Percentiles rank a stretch among this genome's conserved stretches.
These are phyloP conservation scores for Cheilosia vernalis DNA, from an alignment of 2,888 invertebrate species.

Conservation along the genomic window DNA sequence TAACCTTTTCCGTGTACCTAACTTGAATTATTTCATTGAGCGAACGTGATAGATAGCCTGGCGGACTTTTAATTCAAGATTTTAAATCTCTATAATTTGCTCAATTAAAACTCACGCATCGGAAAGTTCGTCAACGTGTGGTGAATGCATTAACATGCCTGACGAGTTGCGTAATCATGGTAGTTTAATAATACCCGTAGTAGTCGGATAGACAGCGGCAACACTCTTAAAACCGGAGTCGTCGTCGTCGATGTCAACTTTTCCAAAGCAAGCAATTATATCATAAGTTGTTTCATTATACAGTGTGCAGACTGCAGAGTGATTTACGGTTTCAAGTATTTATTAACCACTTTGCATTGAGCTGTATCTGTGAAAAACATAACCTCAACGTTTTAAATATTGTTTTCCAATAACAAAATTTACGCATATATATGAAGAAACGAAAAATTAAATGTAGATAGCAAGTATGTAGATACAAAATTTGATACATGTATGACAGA, in stretches of 20 bases:
- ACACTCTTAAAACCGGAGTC: conserved; percentile 27
- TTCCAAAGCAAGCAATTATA: conserved; percentile 18
- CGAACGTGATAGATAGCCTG: conserved; percentile 29
- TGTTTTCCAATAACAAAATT: background rate
- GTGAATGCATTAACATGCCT: conserved; percentile 33
- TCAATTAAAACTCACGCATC: conserved; percentile 50
- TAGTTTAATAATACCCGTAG: background rate
- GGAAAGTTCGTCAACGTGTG: background rate
- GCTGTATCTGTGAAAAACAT: conserved; percentile 16
- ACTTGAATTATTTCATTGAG: conserved; percentile 45
- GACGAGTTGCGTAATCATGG: conserved; percentile 42
- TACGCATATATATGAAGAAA: background rate
- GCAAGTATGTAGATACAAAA: background rate
- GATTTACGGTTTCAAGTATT: conserved; percentile 16
- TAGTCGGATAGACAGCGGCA: conserved; percentile 6
- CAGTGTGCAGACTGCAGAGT: background rate
- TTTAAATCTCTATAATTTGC: conserved; percentile 28
- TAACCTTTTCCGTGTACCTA: conserved; percentile 36
- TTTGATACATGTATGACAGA: background rate
- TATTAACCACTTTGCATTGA: background rate
- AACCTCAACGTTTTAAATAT: background rate
- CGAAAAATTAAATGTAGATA: background rate
- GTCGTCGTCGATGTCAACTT: background rate
- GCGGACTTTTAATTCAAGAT: conserved; percentile 10
- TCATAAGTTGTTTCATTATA: conserved; percentile 25